Percentiles rank a stretch among this genome's conserved stretches.
These are phyloP conservation scores for Ciconia maguari DNA, from an alignment of 2,113 vertebrate species.

Conservation along the genomic window DNA sequence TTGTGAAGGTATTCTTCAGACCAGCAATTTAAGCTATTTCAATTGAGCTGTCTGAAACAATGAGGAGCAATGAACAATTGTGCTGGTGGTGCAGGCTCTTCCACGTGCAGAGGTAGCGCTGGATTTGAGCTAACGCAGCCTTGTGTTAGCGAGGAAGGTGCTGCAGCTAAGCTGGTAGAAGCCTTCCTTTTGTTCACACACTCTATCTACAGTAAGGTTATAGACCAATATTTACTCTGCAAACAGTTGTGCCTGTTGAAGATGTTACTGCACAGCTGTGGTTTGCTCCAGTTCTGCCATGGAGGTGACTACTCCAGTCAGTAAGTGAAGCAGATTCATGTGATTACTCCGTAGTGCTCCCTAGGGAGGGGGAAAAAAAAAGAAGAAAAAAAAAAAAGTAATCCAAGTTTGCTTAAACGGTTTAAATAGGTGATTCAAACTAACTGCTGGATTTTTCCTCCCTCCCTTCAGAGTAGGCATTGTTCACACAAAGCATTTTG, in stretches of 20 bases:
- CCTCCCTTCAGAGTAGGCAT: neutral
- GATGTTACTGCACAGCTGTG: conserved; percentile 57
- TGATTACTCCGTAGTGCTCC: neutral
- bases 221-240: conserved; percentile 61
- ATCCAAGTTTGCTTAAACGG: neutral
- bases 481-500: conserved; percentile 42
- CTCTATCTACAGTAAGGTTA: conserved; percentile 30
- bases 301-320: neutral
- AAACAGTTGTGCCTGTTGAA: conserved; percentile 53
- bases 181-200: conserved; percentile 38
- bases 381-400: neutral
- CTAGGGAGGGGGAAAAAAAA: no score
- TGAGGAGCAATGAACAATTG: neutral
- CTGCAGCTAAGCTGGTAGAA: neutral
- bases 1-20: conserved; percentile 21
- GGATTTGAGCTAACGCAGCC: neutral
- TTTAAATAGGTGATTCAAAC: conserved; percentile 47
- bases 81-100: neutral
- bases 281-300: conserved; percentile 19
- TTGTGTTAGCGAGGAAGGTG: neutral
- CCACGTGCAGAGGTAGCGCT: neutral
- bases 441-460: conserved; percentile 36
- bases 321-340: neutral
- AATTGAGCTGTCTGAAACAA: conserved; percentile 33
- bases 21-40: conserved; percentile 12